Conservation (phyloP, 2,797 vertebrate species). For the Diceros bicornis region DNA sequence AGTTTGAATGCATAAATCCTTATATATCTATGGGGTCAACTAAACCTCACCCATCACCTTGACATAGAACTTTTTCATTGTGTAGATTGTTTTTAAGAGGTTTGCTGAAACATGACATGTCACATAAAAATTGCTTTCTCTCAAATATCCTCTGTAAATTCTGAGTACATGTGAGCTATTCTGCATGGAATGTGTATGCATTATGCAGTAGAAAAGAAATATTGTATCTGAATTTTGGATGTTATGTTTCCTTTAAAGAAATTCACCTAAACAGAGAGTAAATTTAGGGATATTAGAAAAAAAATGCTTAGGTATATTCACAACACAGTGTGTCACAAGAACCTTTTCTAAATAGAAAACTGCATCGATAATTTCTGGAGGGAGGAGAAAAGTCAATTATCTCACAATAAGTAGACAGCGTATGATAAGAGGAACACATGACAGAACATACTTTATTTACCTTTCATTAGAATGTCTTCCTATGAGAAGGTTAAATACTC, state of each 20-base stretch:
- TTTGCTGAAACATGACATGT: conserved; percentile 74
- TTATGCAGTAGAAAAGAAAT: conserved; percentile 69
- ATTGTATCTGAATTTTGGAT: conserved; percentile 87
- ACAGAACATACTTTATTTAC: conserved; percentile 92
- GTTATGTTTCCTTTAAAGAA: conserved; percentile 88
- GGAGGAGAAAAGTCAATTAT: conserved; percentile 87
- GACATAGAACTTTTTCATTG: conserved; percentile 64
- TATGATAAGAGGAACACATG: conserved; percentile 90
- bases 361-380: conserved; percentile 85
- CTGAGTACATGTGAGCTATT: background rate
- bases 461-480: conserved; percentile 88
- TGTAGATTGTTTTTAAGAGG: conserved; percentile 48
- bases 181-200: background rate
- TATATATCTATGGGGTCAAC: conserved; percentile 81
- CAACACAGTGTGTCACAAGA: conserved; percentile 90
- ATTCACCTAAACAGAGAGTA: conserved; percentile 92
- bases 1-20: conserved; percentile 62
- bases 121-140: conserved; percentile 72
- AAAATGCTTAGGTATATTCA: conserved; percentile 87
- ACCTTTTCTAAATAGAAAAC: conserved; percentile 85
- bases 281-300: conserved; percentile 84
- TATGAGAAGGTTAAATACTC: conserved; percentile 89
- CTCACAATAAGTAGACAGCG: conserved; percentile 87
- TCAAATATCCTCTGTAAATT: background rate
- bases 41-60: conserved; percentile 81